These are phyloP conservation scores for Drosophila bocki DNA, from an alignment of 1,140 invertebrate genomes.

Conservation along the genomic window DNA sequence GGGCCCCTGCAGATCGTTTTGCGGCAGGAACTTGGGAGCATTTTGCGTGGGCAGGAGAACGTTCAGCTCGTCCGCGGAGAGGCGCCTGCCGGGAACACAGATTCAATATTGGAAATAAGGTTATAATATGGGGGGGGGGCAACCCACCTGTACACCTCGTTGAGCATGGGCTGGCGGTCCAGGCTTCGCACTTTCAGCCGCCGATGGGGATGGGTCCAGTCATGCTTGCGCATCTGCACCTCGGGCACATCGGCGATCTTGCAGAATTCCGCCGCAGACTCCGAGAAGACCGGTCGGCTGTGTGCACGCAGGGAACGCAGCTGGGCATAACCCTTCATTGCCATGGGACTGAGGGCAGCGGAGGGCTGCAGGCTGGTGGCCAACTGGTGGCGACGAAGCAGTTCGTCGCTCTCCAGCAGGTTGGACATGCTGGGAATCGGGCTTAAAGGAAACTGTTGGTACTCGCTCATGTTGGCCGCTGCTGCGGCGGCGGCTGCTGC, in stretches of 20 bases:
- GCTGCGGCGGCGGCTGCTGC: constrained; percentile 63
- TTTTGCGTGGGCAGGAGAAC: constrained; percentile 68
- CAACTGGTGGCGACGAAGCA: constrained; percentile 70
- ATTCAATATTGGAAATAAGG: neutral
- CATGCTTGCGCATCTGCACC: constrained; percentile 59
- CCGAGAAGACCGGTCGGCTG: constrained; percentile 86
- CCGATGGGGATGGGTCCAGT: constrained; percentile 70
- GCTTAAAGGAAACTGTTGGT: constrained; percentile 90
- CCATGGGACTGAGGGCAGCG: constrained; percentile 87
- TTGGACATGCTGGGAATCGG: constrained; percentile 92
- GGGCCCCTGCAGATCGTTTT: constrained; percentile 74
- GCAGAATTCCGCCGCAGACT: constrained; percentile 73
- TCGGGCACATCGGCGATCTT: constrained; percentile 69
- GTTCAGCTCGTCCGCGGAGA: constrained; percentile 68
- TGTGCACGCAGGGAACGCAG: constrained; percentile 90
- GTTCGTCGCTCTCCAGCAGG: constrained; percentile 84
- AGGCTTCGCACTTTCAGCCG: constrained; percentile 74
- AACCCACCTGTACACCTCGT: constrained; percentile 68
- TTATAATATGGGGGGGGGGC: no score
- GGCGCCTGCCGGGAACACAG: constrained; percentile 32
- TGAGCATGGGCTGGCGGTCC: constrained; percentile 68
- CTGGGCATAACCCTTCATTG: constrained; percentile 93
- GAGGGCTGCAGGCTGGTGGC: constrained; percentile 57
- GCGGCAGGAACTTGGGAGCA: constrained; percentile 71
- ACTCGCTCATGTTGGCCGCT: constrained; percentile 86